Percentiles rank a stretch among this genome's conserved stretches.
phyloP scores from a whole-genome alignment of 2,113 vertebrate genomes.

The Ophthalmolycus amberensis region DNA sequence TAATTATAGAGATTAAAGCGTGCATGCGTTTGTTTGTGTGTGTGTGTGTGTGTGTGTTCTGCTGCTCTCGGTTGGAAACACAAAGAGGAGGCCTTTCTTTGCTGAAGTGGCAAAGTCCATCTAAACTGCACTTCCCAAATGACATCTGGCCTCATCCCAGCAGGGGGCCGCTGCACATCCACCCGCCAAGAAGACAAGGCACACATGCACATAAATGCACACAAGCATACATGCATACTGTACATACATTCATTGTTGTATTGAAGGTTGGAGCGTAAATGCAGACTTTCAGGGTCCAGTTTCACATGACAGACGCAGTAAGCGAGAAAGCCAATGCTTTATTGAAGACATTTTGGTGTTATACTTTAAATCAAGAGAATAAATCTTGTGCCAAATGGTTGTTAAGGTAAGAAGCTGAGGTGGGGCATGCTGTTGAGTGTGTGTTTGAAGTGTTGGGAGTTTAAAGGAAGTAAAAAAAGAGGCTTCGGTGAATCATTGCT shows the following conservation, averaged over 20 bases:
- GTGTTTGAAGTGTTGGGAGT: conserved; percentile 1
- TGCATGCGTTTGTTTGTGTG: conserved; percentile 23
- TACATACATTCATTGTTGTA: not conserved
- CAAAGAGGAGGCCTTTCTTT: conserved; percentile 47
- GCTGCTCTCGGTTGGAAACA: conserved; percentile 49
- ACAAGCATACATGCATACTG: not conserved
- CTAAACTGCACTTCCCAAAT: conserved; percentile 35
- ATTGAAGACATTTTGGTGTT: conserved; percentile 16
- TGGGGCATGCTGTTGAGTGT: conserved; percentile 22
- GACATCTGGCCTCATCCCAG: conserved; percentile 60
- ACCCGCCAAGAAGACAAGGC: conserved; percentile 59
- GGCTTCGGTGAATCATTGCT: conserved; percentile 29
- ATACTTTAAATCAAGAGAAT: not conserved
- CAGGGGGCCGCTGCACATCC: conserved; percentile 41
- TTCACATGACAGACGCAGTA: not conserved
- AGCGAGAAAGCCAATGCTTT: not conserved
- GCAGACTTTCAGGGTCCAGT: not conserved
- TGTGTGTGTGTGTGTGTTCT: conserved; percentile 39
- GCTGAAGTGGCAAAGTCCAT: conserved; percentile 73
- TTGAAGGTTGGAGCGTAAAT: not conserved
- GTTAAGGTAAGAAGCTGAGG: conserved; percentile 2
- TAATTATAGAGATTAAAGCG: conserved; percentile 53
- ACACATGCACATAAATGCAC: not conserved
- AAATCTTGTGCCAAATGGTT: not conserved
- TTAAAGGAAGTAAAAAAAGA: not conserved